Evolutionary conservation across 2,888 invertebrate species (phyloP).

Genomic region (Troilus luridus): DNA sequence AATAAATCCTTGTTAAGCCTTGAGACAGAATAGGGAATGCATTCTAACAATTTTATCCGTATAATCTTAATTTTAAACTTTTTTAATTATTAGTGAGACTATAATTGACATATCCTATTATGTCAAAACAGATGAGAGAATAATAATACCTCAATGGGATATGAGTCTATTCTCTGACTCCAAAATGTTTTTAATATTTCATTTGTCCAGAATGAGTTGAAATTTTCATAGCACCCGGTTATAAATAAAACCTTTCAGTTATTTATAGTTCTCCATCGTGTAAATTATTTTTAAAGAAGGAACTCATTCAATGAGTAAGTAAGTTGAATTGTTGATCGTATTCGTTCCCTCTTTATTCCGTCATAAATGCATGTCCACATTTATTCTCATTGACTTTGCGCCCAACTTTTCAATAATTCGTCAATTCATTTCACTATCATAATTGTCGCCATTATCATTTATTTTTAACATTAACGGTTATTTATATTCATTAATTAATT

Average conservation of each 20-base stretch:
- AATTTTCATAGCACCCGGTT: background rate
- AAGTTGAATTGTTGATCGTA: background rate
- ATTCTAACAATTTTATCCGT: too few relatives aligned
- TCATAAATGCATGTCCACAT: constrained; percentile 5
- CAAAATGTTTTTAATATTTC: background rate
- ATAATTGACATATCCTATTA: too few relatives aligned
- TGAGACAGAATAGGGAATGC: too few relatives aligned
- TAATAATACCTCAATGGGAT: background rate
- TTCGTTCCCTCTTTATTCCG: background rate
- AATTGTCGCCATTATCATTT: background rate
- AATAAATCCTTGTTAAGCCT: too few relatives aligned
- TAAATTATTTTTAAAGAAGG: background rate
- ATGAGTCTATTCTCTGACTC: background rate
- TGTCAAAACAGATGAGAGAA: background rate
- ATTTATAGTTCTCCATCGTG: background rate
- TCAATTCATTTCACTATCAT: constrained; percentile 24
- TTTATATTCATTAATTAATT: background rate
- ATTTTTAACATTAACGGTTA: background rate
- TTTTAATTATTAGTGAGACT: too few relatives aligned
- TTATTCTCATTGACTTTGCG: constrained; percentile 4
- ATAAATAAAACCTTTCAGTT: background rate
- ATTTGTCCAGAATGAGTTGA: background rate
- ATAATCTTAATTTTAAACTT: too few relatives aligned
- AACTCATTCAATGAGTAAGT: background rate
- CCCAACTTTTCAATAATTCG: background rate